Base-by-base conservation (phyloP, 2,113 vertebrate species). In the Gambusia affinis region DNA sequence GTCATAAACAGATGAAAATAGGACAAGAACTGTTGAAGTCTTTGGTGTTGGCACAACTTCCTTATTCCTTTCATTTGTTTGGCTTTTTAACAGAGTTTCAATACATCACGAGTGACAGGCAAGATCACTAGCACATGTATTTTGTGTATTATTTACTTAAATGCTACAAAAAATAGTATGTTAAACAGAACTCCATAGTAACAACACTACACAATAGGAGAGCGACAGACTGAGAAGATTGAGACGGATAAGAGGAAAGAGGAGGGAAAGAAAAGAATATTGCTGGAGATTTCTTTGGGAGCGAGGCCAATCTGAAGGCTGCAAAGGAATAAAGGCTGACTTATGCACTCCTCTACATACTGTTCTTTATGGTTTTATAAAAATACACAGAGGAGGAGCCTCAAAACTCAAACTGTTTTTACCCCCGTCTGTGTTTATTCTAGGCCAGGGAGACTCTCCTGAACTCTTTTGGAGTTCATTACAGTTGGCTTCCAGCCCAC, bases 321-420 rank as follows among this genome's bases (percentile, higher is more conserved):
- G 70, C 75, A 68, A 80, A 75, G 76, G 71, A 86, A 91, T 90
- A 91, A 90, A 85, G 86, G 82, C 80, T 73, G 86, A 90, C 87
- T 87, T 91, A 83, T 89, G 84, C 42, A 35, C 70, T 78, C 86
- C 73, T 80, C 86, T 77, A 76, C 83, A 79, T 66, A 81, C 82
- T 78, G 80, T 86, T 83, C 87, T 88, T 85, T 81, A 87, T 78
- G 83, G 83, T 81, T 87, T 90, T 91, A 85, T 84, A 90, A 88
- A 92, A 92, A 91, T 84, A 91, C 88, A 87, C 86, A 87, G 75
- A 78, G 73, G 85, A 83, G 85, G 84, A 80, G 87, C 69, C 85
- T 88, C 72, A 86, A 91, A 37, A 37, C 35, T 37, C 10, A 37
- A 37, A 85, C 63, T 81, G 42, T 83, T 64, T 76, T 70, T 80